Conservation (phyloP, 2,888 invertebrate genomes). For the Morpho helenor region DNA sequence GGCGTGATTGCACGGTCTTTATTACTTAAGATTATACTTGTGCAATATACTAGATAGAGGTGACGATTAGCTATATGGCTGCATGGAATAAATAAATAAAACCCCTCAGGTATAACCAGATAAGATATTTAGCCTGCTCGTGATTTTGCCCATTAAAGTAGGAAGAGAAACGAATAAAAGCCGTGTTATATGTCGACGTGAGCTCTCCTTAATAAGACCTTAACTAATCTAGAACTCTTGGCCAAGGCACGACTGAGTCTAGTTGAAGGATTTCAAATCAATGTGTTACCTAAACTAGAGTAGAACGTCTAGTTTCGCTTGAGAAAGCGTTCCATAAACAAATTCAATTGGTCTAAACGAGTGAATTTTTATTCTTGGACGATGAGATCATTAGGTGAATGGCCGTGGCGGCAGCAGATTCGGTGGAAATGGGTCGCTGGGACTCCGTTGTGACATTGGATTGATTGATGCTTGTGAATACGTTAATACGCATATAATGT, state of each 20-base stretch:
- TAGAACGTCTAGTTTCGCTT: conserved; percentile 56
- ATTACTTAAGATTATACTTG: too few species aligned
- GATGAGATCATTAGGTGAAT: conserved; percentile 75
- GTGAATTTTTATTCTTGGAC: conserved; percentile 68
- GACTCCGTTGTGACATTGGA: conserved; percentile 65
- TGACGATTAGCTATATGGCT: too few species aligned
- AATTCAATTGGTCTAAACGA: conserved; percentile 70
- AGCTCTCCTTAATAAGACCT: conserved; percentile 10
- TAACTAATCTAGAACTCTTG: conserved; percentile 16
- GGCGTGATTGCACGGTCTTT: neutral
- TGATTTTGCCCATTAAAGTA: conserved; percentile 3
- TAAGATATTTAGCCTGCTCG: conserved; percentile 3
- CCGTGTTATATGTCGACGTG: conserved; percentile 6
- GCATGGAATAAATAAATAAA: too few species aligned
- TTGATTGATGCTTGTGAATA: conserved; percentile 31
- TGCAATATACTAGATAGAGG: too few species aligned
- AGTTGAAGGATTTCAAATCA: conserved; percentile 41
- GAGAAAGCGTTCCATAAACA: conserved; percentile 68
- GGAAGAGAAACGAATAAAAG: conserved; percentile 7
- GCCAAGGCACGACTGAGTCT: conserved; percentile 14
- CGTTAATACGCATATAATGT: conserved; percentile 19
- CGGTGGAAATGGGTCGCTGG: conserved; percentile 58
- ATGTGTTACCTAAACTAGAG: conserved; percentile 44
- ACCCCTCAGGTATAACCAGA: neutral
- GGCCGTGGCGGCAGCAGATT: conserved; percentile 50